Evolutionary conservation across 2,888 invertebrate species (phyloP).

Genomic region (Nudaria mundana): DNA sequence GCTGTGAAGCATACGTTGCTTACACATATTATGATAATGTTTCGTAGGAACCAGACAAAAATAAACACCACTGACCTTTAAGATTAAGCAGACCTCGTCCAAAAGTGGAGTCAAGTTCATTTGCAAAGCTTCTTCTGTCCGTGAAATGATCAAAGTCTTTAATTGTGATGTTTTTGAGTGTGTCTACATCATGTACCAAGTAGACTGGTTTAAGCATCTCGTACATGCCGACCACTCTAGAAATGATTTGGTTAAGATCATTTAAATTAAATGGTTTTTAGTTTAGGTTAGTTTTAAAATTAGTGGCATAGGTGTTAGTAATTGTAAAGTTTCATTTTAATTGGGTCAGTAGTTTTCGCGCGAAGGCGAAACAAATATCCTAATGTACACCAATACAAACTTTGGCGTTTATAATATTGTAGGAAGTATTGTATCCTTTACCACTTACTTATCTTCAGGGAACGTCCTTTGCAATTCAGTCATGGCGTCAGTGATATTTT

Average conservation of each 20-base stretch:
- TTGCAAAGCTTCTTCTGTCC: constrained; percentile 52
- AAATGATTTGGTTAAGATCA: not conserved
- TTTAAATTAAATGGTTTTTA: not conserved
- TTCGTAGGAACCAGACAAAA: too few species aligned
- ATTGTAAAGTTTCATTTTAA: too few species aligned
- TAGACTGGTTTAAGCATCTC: constrained; percentile 22
- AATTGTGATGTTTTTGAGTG: constrained; percentile 65
- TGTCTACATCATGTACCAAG: constrained; percentile 65
- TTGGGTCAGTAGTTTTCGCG: too few species aligned
- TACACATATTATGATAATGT: too few species aligned
- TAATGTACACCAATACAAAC: too few species aligned
- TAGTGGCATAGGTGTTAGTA: too few species aligned
- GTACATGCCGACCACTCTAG: constrained; percentile 21
- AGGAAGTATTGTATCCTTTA: not conserved
- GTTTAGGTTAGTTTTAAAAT: not conserved
- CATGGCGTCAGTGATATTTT: not conserved
- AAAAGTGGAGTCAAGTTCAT: constrained; percentile 65
- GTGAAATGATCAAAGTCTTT: constrained; percentile 78
- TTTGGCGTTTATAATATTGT: too few species aligned
- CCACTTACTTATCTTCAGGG: not conserved
- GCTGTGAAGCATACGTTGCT: too few species aligned
- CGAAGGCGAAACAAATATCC: too few species aligned
- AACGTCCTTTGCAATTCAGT: not conserved
- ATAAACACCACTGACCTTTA: constrained; percentile 49
- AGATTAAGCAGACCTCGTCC: constrained; percentile 66